Conservation (phyloP, 2,113 vertebrate genomes). For the Neomonachus schauinslandi region DNA sequence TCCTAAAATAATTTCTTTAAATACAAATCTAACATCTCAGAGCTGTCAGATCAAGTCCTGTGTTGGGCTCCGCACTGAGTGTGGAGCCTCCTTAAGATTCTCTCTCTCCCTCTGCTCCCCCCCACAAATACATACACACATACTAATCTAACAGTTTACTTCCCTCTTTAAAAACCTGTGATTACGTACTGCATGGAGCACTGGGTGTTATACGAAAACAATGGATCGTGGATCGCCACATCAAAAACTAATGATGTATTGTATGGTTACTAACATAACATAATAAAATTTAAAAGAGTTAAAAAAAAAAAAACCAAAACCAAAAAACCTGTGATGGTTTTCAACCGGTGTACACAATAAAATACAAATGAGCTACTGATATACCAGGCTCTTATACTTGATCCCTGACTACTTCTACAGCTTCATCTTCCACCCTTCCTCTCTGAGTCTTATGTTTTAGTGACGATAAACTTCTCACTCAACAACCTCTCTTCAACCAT, state of each 20-base stretch:
- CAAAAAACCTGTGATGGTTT: neutral
- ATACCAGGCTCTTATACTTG: neutral
- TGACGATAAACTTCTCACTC: neutral
- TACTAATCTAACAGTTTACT: neutral
- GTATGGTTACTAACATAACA: too few species aligned
- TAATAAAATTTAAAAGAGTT: too few species aligned
- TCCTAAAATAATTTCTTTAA: neutral
- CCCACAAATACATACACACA: neutral
- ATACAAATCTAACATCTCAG: too few species aligned
- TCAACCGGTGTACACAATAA: neutral
- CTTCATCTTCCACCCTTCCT: neutral
- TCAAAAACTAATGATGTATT: too few species aligned
- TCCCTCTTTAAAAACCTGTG: neutral
- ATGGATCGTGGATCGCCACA: too few species aligned
- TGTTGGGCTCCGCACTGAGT: too few species aligned
- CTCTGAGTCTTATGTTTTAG: neutral
- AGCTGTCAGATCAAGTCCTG: too few species aligned
- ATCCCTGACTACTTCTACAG: neutral
- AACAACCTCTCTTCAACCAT: neutral
- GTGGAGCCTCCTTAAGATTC: neutral
- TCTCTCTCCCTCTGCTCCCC: neutral
- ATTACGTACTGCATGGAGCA: neutral
- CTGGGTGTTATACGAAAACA: too few species aligned
- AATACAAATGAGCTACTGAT: neutral
- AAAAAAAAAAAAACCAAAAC: neutral